phyloP scores from a whole-genome alignment of 2,888 invertebrate genomes.

The Anthophora plumipes region DNA sequence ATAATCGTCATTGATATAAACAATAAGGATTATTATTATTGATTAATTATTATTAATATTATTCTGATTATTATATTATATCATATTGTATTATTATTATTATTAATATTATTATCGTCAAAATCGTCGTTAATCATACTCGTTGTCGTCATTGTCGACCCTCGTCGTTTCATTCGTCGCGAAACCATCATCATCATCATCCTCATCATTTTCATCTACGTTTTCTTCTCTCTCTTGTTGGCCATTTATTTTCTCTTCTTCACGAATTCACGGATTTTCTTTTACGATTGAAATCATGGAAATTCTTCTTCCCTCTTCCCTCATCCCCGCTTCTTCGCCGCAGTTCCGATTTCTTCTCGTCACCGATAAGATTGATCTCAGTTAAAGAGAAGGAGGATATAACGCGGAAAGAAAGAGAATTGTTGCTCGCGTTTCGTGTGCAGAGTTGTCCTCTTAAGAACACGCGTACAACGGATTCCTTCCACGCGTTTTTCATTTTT shows the following conservation, averaged over 20 bases:
- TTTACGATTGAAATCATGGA: no score
- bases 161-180: conserved; percentile 39
- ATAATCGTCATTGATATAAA: conserved; percentile 60
- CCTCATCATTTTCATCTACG: conserved; percentile 15
- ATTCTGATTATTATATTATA: conserved; percentile 40
- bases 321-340: conserved; percentile 23
- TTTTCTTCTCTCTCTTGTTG: not conserved
- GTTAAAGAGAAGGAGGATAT: not conserved
- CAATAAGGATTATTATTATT: conserved; percentile 63
- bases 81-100: conserved; percentile 59
- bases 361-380: conserved; percentile 21
- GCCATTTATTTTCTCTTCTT: not conserved
- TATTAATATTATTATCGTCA: conserved; percentile 58
- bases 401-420: not conserved
- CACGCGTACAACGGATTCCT: conserved; percentile 33
- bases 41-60: conserved; percentile 51
- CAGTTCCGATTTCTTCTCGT: conserved; percentile 28
- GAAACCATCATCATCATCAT: conserved; percentile 20
- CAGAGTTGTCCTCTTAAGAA: no score
- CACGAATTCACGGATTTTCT: not conserved
- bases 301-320: not conserved
- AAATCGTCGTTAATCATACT: conserved; percentile 50
- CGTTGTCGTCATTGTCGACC: conserved; percentile 44
- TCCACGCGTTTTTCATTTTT: conserved; percentile 51
- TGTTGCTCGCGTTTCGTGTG: not conserved